phyloP scores from a whole-genome alignment of 2,113 vertebrate genomes.

The Bubo blakistoni region DNA sequence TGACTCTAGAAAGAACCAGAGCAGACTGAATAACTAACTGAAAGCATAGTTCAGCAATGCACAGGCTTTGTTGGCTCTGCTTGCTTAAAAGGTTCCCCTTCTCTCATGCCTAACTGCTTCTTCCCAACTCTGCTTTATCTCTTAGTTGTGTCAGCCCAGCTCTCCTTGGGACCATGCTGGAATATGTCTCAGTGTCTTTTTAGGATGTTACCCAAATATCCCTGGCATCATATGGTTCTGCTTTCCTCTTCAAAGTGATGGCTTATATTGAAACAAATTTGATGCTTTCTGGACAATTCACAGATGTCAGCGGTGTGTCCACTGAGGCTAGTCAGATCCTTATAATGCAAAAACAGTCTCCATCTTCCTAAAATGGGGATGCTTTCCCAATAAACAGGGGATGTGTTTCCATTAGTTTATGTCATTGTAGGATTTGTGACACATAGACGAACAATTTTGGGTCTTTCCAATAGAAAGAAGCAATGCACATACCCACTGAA shows the following conservation, averaged over 20 bases:
- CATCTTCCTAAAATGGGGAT: not conserved
- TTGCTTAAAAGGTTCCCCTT: not conserved
- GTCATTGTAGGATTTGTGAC: not conserved
- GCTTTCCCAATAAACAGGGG: not conserved
- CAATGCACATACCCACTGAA: not conserved
- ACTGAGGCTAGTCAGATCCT: not conserved
- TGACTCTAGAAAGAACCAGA: not conserved
- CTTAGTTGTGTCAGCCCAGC: not conserved
- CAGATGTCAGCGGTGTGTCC: not conserved
- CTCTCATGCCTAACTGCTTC: not conserved
- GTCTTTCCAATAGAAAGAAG: not conserved
- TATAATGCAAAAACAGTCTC: not conserved
- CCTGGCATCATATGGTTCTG: not conserved
- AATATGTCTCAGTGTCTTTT: not conserved
- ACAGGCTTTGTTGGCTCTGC: not conserved
- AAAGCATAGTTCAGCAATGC: rapidly evolving
- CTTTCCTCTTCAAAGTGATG: not conserved
- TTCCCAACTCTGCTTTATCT: not conserved
- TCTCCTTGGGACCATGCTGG: not conserved
- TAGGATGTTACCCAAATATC: not conserved
- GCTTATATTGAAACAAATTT: not conserved
- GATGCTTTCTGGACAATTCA: not conserved
- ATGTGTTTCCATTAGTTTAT: not conserved
- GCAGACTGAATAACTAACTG: not conserved
- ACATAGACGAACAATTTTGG: not conserved